Evolutionary conservation across 1,140 invertebrate species (phyloP).

Genomic region (Sweltsa coloradensis): DNA sequence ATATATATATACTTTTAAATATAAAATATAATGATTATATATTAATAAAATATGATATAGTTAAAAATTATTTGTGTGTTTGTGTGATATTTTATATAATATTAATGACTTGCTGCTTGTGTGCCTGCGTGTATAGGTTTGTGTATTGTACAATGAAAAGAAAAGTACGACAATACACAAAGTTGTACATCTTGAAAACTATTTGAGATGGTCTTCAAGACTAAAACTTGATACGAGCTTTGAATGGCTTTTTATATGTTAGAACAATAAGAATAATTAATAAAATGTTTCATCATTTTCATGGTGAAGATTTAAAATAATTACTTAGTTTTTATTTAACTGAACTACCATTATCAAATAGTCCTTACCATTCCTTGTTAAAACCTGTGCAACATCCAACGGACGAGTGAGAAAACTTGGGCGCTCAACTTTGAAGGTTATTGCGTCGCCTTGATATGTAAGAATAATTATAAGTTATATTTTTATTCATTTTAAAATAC

Average conservation of each 20-base stretch:
- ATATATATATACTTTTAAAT: conserved; percentile 1
- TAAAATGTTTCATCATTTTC: not conserved
- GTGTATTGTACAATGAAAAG: not conserved
- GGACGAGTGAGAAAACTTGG: too few species aligned
- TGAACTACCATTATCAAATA: too few species aligned
- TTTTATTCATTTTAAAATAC: too few species aligned
- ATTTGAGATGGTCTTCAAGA: not conserved
- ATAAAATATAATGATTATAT: not conserved
- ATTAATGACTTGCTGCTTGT: not conserved
- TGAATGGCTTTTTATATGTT: conserved; percentile 7
- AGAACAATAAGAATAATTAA: conserved; percentile 5
- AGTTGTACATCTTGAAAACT: conserved; percentile 4
- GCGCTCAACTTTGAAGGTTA: too few species aligned
- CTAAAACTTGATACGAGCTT: not conserved
- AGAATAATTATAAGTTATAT: too few species aligned
- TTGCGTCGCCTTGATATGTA: too few species aligned
- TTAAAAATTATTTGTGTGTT: not conserved
- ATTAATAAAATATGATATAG: not conserved
- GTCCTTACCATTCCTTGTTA: too few species aligned
- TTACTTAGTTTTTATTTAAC: too few species aligned
- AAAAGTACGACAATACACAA: not conserved
- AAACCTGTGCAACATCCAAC: too few species aligned
- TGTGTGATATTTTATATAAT: not conserved
- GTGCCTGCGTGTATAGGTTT: conserved; percentile 4
- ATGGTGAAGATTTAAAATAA: conserved; percentile 1